Evolutionary conservation across 2,888 invertebrate species (phyloP).

Genomic region (Amaurobius ferox): DNA sequence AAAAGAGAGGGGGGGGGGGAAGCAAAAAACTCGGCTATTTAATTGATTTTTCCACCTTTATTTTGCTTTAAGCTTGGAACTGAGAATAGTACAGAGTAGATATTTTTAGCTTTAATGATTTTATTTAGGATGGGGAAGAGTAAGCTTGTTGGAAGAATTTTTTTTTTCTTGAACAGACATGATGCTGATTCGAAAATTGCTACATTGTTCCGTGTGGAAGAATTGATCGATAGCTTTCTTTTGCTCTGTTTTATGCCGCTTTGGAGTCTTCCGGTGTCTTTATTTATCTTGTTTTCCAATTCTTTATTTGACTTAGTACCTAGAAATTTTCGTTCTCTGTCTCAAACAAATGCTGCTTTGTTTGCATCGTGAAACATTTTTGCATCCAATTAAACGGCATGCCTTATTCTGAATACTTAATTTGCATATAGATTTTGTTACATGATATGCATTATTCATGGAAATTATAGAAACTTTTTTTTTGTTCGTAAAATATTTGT

Average conservation of each 20-base stretch:
- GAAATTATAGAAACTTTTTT: too few species aligned
- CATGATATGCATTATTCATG: too few species aligned
- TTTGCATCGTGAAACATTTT: not conserved
- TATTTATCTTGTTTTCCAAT: constrained; percentile 1
- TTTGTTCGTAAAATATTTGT: too few species aligned
- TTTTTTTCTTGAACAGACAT: not conserved
- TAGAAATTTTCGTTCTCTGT: not conserved
- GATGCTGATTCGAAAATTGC: constrained; percentile 56
- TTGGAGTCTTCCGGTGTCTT: constrained; percentile 17
- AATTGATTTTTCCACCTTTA: constrained; percentile 65
- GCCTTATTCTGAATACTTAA: not conserved
- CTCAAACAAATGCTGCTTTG: not conserved
- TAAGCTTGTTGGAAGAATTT: not conserved
- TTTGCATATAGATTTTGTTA: too few species aligned
- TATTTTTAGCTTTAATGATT: constrained; percentile 63
- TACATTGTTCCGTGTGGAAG: constrained; percentile 28
- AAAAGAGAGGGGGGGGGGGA: not conserved
- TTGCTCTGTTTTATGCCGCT: constrained; percentile 7
- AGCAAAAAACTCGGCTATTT: constrained; percentile 36
- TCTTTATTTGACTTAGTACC: constrained; percentile 18
- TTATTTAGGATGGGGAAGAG: constrained; percentile 31
- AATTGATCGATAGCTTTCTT: constrained; percentile 12
- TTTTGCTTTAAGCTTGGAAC: constrained; percentile 35
- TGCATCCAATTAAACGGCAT: not conserved
- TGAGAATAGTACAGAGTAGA: constrained; percentile 17